Evolutionary conservation across 2,888 invertebrate genomes (phyloP), one percentile per base, ranked within the genome.

Genomic region (Chymomyza caudatula): DNA sequence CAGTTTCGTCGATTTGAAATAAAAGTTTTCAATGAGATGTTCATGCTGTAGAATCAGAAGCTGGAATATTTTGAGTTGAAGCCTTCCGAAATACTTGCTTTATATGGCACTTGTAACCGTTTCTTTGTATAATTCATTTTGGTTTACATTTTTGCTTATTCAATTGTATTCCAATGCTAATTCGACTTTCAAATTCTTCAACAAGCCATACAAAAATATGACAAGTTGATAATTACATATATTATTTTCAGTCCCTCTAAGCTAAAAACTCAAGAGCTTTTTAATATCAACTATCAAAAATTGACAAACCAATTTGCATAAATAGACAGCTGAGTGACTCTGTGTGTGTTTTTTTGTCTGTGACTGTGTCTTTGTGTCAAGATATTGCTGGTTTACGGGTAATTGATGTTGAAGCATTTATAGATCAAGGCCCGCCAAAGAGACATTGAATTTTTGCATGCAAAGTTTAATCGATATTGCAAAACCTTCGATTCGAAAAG

Each of bases 361-460:
- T 74, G 53, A 47, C 58, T 64, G 11, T 37, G 65, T 59, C 53
- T 65, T 56, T 65, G 19, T 64, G 56, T 51, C 44, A 37, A 37
- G 8, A 8, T 37, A 37, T 37, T 53, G 43, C 20, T 29, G 13
- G 53, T 11, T 22, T 53, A 57, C 68, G 67, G 63, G 42, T 67
- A 67, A 74, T 71, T 58, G 65, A 19, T 49, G 20, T 20, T 54
- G 19, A 49, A 54, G 63, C 73, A 56, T 69, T 72, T 76, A 77
- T 76, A 49, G 80, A 84, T 78, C 84, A 80, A 80, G 80, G 78
- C 61, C 75, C 58, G 69, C 55, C 5, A 37, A 37, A 59, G 67
- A 69, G 84, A 81, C 82, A 84, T 81, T 84, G 84, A 81, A 84
- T 84, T 37, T 74, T 60, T 71, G 73, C 78, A 77, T 66, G 75